A percentile compares a stretch with the other conserved stretches of the same genome.
phyloP scores from a whole-genome alignment of 2,113 vertebrate species.

The Alexandromys fortis region DNA sequence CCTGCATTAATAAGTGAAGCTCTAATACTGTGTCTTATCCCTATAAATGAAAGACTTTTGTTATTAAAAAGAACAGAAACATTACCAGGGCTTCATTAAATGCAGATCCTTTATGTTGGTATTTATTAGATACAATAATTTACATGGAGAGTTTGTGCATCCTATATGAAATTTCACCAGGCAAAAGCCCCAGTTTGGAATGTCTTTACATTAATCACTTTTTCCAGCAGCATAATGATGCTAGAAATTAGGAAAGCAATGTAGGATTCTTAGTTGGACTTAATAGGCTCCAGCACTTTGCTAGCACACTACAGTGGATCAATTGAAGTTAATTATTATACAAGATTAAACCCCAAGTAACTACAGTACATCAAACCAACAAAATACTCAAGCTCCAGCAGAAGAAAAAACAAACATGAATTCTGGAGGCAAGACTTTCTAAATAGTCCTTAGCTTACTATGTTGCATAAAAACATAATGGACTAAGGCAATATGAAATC shows the following conservation, averaged over 20 bases:
- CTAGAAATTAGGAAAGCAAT: constrained; percentile 83
- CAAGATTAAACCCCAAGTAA: constrained; percentile 84
- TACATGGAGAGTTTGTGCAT: constrained; percentile 62
- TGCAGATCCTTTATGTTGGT: constrained; percentile 62
- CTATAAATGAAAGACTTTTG: constrained; percentile 74
- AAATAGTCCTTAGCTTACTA: constrained; percentile 50
- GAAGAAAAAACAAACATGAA: constrained; percentile 71
- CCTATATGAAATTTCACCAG: constrained; percentile 75
- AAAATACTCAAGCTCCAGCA: constrained; percentile 70
- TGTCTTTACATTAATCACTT: constrained; percentile 79
- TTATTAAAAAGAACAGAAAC: constrained; percentile 76
- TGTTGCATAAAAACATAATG: constrained; percentile 50
- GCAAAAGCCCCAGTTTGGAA: constrained; percentile 79
- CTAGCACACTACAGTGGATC: constrained; percentile 85
- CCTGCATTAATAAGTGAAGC: constrained; percentile 57
- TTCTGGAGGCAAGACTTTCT: constrained; percentile 54
- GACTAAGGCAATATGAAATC: constrained; percentile 54
- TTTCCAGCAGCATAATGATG: constrained; percentile 79
- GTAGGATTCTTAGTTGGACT: constrained; percentile 81
- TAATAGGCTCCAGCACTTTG: constrained; percentile 83
- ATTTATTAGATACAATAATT: constrained; percentile 78
- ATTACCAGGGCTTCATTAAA: constrained; percentile 49
- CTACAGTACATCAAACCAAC: constrained; percentile 83
- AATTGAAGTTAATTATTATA: constrained; percentile 86
- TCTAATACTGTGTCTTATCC: constrained; percentile 63